Percentiles rank a stretch among this genome's conserved stretches.
phyloP scores from a whole-genome alignment of 2,113 vertebrate species.

The Electrona antarctica region DNA sequence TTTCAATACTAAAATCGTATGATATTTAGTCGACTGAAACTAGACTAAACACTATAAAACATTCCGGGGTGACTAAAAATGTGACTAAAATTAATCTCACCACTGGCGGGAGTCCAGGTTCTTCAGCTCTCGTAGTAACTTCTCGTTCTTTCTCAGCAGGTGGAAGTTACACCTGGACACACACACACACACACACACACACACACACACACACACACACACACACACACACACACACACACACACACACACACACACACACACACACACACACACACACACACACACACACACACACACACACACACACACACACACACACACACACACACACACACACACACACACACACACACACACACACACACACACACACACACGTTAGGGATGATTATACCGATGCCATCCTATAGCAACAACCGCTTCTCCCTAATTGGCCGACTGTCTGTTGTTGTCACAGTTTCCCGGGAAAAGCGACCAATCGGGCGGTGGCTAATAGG shows the following conservation, averaged over 20 bases:
- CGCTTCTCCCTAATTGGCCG: constrained; percentile 30
- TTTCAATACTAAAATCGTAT: no score
- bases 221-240: background rate
- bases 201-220: background rate
- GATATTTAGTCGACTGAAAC: no score
- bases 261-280: background rate
- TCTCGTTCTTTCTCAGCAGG: constrained; percentile 98
- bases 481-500: background rate
- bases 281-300: background rate
- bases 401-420: background rate
- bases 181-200: constrained; percentile 16
- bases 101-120: constrained; percentile 98
- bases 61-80: no score
- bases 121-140: constrained; percentile 95
- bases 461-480: constrained; percentile 24
- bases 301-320: background rate
- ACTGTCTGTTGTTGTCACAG: constrained; percentile 58
- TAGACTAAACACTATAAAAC: no score
- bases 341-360: background rate
- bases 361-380: background rate
- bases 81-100: constrained; percentile 70
- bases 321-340: no score
- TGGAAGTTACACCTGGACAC: constrained; percentile 92
- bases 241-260: background rate
- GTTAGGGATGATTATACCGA: background rate